Conservation (phyloP, 2,113 vertebrate genomes). For the Lycaon pictus region DNA sequence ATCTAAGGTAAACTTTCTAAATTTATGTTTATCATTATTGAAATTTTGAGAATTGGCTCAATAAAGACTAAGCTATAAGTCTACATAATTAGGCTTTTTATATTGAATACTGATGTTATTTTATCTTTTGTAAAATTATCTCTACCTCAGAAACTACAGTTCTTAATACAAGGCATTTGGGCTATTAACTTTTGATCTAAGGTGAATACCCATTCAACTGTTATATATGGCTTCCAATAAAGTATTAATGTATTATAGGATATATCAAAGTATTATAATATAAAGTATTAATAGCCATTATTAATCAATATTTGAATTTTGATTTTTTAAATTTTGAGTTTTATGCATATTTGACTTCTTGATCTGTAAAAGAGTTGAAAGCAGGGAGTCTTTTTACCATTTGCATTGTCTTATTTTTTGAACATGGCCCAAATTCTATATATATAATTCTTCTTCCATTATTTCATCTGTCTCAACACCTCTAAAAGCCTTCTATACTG, state of each 20-base stretch:
- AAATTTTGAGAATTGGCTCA: not conserved
- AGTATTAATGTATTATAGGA: too few relatives aligned
- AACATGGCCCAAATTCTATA: not conserved
- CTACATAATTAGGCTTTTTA: not conserved
- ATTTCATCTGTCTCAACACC: not conserved
- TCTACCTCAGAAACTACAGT: not conserved
- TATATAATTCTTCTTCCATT: not conserved
- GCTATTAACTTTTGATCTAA: not conserved
- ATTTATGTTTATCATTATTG: not conserved
- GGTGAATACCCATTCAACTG: not conserved
- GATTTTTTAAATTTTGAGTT: not conserved
- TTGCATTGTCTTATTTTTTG: not conserved
- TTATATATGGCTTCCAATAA: not conserved
- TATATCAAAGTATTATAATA: too few relatives aligned
- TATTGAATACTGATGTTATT: not conserved
- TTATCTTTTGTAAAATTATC: not conserved
- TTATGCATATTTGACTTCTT: not conserved
- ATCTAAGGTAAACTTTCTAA: not conserved
- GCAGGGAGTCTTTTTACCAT: not conserved
- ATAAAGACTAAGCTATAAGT: not conserved
- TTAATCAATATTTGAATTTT: not conserved
- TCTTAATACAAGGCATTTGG: not conserved
- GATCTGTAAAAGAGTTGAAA: not conserved
- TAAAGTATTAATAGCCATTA: not conserved
- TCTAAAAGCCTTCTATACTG: not conserved